Evolutionary conservation across 53 echinoderm and acorn worm genomes (phyloP), one percentile per base, ranked within the genome.

Genomic region (Astropecten irregularis): DNA sequence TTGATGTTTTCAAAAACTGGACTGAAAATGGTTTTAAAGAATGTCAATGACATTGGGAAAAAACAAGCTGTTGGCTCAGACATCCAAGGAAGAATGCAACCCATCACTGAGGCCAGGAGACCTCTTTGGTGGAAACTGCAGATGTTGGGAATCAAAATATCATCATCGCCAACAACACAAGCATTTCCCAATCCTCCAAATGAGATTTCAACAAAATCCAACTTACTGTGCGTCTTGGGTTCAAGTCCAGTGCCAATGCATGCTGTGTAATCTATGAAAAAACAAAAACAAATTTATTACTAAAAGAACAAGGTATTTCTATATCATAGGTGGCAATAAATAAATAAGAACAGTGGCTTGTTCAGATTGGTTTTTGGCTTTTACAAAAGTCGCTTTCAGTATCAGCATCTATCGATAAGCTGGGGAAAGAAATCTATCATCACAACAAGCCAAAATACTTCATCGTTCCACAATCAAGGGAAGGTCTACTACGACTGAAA

Each of bases 371-470:
- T 50, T 53, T 83, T 83, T 68, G 66, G n/a, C n/a, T n/a, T 68
- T 66, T 83, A 36, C 49, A 68, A 68, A 51, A 39, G 68, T 53
- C 33, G 68, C 83, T 66, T 53, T 53, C 66, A 23, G 49, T 83
- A 65, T 83, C 83, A 53, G 50, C 83, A 83, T 83, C 68, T 83
- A 51, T 83, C 83, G 83, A 83, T 83, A 83, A 65, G 83, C 27
- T 68, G 83, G 83, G 83, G 83, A 83, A 83, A 83, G 68, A 83
- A 66, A 36, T 83, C 25, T 39, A 66, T 83, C 83, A 83, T 83
- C 83, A 83, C 31, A 19, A 66, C 83, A 83, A 83, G 83, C 40
- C 74, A 49, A n/a, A n/a, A n/a, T n/a, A n/a, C n/a, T n/a, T n/a
- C n/a, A n/a, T n/a, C n/a, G n/a, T n/a, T n/a, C n/a, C n/a, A n/a